Evolutionary conservation across 2,113 vertebrate species (phyloP), one percentile per base, ranked within the genome.

Genomic region (Smithornis capensis): DNA sequence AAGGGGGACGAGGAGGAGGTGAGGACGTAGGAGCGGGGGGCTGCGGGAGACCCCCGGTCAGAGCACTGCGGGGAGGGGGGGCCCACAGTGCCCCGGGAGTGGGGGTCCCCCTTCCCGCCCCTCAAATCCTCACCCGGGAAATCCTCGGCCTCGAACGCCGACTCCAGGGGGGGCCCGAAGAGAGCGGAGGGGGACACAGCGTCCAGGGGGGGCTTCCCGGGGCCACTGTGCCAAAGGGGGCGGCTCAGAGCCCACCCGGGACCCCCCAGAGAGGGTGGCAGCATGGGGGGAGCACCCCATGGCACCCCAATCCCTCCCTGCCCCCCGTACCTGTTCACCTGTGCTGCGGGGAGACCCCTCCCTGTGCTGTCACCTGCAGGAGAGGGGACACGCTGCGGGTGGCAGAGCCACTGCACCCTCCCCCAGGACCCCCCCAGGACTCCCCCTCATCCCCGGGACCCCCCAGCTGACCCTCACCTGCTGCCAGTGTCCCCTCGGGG

Each of bases 161-260:
- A 98, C 68, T 99, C 99, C 83, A 99, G 97, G 0, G 99, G 98
- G 0, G 99, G 99, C 28, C 99, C 99, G 4, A 99, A 99, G 49
- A 99, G 97, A 22, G 97, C 98, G 50, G 98, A 98, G 9, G 98
- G 94, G 44, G 97, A 91, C 1, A 97, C 91, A 3, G 89, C 9
- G 0, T 92, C 97, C 0, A 33, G n/a, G 1, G 64, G 93, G 14
- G 56, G 49, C 57, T 95, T 96, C 55, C 92, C 62, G 0, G 94
- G 52, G 38, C 49, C 81, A 9, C 98, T 98, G 82, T 3, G 5
- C 27, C 13, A 1, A 27, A 49, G 12, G 22, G 19, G 11, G 37
- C 0, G 2, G 25, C 37, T 95, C 79, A 49, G 38, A 7, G 27
- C 25, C 44, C n/a, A 4, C 35, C 28, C 1, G 0, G 23, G 21